Evolutionary conservation across 2,888 invertebrate species (phyloP).

Genomic region (Acrobasis suavella): DNA sequence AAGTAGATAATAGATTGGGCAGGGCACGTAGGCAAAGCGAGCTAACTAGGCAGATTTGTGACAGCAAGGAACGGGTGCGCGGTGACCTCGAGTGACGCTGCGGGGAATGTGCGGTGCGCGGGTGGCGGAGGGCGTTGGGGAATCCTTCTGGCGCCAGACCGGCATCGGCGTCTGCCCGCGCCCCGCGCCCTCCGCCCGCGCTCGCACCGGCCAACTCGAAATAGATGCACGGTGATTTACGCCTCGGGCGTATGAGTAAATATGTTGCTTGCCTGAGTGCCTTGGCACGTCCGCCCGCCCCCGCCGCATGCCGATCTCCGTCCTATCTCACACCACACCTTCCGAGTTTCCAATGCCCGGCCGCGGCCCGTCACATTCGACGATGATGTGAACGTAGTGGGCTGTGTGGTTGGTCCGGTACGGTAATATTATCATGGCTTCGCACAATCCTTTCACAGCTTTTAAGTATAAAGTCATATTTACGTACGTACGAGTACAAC

Average conservation of each 20-base stretch:
- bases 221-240: conserved; percentile 82
- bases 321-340: conserved; percentile 45
- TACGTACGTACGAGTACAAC: not conserved
- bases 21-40: not conserved
- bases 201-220: conserved; percentile 72
- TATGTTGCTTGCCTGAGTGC: conserved; percentile 77
- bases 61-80: conserved; percentile 50
- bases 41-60: conserved; percentile 42
- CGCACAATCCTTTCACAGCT: not conserved
- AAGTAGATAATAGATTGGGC: not conserved
- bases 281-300: conserved; percentile 78
- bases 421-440: not conserved
- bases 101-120: conserved; percentile 41
- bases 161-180: conserved; percentile 76
- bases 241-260: conserved; percentile 79
- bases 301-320: conserved; percentile 62
- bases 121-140: conserved; percentile 75
- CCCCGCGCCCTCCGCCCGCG: conserved; percentile 58
- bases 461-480: too few species aligned
- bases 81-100: conserved; percentile 56
- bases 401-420: conserved; percentile 7
- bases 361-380: conserved; percentile 18
- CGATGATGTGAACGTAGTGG: conserved; percentile 16
- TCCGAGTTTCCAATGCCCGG: not conserved
- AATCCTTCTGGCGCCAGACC: conserved; percentile 84